A percentile compares a stretch with the other conserved stretches of the same genome.
Evolutionary conservation across 2,797 vertebrate species (phyloP).

Genomic region (Rhadinocentrus ornatus): DNA sequence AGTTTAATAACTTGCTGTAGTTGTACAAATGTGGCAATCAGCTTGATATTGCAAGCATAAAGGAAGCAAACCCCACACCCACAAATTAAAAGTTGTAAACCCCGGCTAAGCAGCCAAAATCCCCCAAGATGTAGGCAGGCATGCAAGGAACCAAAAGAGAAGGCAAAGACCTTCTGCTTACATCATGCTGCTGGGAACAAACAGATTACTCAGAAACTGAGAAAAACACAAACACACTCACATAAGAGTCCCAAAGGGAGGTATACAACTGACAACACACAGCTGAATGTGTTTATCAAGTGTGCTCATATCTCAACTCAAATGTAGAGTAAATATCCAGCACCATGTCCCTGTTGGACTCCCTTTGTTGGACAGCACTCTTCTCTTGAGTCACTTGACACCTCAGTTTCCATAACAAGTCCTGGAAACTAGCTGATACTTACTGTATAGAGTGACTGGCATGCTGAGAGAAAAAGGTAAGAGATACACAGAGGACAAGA

Average conservation of each 20-base stretch:
- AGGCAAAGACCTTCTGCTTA: constrained; percentile 35
- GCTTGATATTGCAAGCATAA: constrained; percentile 14
- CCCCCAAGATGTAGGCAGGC: constrained; percentile 47
- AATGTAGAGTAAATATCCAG: constrained; percentile 29
- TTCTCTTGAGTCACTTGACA: constrained; percentile 52
- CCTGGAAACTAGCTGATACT: constrained; percentile 29
- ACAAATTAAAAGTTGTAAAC: constrained; percentile 72
- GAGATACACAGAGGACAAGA: constrained; percentile 1
- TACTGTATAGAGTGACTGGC: constrained; percentile 44
- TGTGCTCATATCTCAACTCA: constrained; percentile 13
- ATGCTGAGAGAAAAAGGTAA: constrained; percentile 37
- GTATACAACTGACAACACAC: constrained; percentile 45
- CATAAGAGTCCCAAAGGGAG: constrained; percentile 62
- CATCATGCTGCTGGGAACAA: constrained; percentile 52
- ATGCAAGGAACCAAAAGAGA: constrained; percentile 46
- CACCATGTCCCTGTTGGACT: constrained; percentile 31
- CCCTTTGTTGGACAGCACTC: constrained; percentile 10
- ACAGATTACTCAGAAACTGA: constrained; percentile 54
- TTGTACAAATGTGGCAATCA: constrained; percentile 8
- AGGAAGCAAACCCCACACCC: constrained; percentile 5
- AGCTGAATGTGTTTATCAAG: constrained; percentile 40
- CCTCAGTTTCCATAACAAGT: constrained; percentile 56
- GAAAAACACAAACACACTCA: constrained; percentile 50
- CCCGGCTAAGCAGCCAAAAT: constrained; percentile 58
- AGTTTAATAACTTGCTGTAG: not conserved